phyloP scores from a whole-genome alignment of 2,797 vertebrate genomes.

The Micrastur ruficollis region DNA sequence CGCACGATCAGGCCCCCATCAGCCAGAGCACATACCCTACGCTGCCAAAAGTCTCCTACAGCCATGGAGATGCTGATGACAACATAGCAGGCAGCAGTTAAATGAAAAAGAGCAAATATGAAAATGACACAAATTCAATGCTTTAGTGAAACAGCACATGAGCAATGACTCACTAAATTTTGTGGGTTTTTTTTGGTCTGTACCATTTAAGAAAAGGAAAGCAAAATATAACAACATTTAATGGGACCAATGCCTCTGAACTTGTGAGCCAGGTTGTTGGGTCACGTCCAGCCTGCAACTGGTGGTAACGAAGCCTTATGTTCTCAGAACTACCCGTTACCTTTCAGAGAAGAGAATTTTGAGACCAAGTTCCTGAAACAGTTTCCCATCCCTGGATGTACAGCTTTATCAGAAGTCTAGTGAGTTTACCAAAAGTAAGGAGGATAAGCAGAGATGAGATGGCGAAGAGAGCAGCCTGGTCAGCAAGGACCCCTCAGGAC shows the following conservation, averaged over 20 bases:
- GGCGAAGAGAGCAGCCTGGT: not conserved
- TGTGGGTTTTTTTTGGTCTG: not conserved
- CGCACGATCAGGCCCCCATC: not conserved
- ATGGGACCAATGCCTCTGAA: not conserved
- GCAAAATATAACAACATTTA: not conserved
- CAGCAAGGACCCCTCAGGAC: not conserved
- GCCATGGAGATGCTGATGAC: not conserved
- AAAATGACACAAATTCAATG: not conserved
- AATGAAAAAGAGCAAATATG: not conserved
- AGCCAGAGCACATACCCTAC: fast-evolving
- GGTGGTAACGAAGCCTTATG: not conserved
- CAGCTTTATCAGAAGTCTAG: not conserved
- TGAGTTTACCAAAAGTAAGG: not conserved
- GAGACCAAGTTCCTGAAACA: not conserved
- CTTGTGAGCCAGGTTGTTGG: not conserved
- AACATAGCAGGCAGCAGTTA: not conserved
- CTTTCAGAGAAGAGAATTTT: not conserved
- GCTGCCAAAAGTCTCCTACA: not conserved
- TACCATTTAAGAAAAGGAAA: not conserved
- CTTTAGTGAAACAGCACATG: not conserved
- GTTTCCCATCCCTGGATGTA: not conserved
- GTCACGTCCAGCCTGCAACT: not conserved
- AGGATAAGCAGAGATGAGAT: not conserved
- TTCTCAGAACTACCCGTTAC: not conserved
- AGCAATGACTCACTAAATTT: not conserved